phyloP scores from a whole-genome alignment of 2,797 vertebrate species.

The Calcarius lapponicus region DNA sequence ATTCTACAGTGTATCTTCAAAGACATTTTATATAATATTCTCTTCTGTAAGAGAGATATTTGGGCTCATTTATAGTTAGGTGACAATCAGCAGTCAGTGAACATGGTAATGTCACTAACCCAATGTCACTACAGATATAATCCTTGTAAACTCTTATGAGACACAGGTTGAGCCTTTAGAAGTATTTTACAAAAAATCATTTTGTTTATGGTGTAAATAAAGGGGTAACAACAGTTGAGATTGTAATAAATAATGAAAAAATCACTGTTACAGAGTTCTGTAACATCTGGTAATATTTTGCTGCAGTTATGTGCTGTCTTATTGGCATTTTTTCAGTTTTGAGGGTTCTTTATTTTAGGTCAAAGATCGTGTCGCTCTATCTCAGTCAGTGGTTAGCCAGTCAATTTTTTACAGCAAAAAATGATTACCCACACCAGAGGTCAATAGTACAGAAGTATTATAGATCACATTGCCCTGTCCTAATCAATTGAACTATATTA shows the following conservation, averaged over 20 bases:
- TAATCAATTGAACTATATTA: not conserved
- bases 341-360: slow-evolving; percentile 3
- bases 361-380: not conserved
- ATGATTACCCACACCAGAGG: not conserved
- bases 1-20: not conserved
- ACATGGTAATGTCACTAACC: not conserved
- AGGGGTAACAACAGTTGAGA: not conserved
- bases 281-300: not conserved
- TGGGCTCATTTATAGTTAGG: not conserved
- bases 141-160: not conserved
- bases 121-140: not conserved
- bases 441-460: slow-evolving; percentile 18
- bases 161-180: not conserved
- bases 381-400: not conserved
- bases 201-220: not conserved
- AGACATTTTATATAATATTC: not conserved
- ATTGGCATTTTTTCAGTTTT: not conserved
- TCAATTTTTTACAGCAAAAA: slow-evolving; percentile 33
- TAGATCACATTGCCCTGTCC: not conserved
- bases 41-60: not conserved
- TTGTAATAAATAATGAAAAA: not conserved
- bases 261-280: not conserved
- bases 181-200: not conserved
- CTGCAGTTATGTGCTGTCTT: not conserved
- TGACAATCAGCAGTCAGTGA: not conserved